Evolutionary conservation across 1,140 invertebrate species (phyloP).

Genomic region (Calephelis nemesis): DNA sequence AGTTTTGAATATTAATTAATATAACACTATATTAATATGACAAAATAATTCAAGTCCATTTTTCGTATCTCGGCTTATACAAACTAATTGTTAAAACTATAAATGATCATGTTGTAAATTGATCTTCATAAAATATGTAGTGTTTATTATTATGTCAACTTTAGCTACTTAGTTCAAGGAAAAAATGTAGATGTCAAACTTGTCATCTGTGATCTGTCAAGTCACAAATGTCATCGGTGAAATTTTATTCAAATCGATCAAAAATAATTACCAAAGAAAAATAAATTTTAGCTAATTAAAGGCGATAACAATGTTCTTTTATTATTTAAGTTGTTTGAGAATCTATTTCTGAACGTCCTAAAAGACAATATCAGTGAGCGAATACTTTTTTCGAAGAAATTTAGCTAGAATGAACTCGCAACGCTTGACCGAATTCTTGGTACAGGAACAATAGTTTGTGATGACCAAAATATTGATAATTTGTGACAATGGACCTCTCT

Average conservation of each 20-base stretch:
- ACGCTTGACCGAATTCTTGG: conserved; percentile 53
- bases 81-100: no score
- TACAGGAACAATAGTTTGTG: conserved; percentile 46
- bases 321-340: not conserved
- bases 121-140: no score
- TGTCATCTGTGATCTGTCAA: conserved; percentile 11
- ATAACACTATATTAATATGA: no score
- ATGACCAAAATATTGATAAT: conserved; percentile 31
- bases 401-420: conserved; percentile 18
- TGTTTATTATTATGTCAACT: no score
- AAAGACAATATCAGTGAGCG: conserved; percentile 16
- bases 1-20: no score
- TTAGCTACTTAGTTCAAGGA: not conserved
- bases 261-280: conserved; percentile 21
- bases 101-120: no score
- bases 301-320: no score
- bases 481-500: conserved; percentile 81
- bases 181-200: conserved; percentile 21
- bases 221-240: conserved; percentile 4
- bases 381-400: not conserved
- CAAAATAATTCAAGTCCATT: no score
- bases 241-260: conserved; percentile 37
- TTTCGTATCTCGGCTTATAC: no score
- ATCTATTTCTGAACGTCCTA: not conserved
- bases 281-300: not conserved